A percentile compares a stretch with the other conserved stretches of the same genome.
Conservation (phyloP, 2,113 vertebrate genomes). For the Tychaedon coryphoeus region DNA sequence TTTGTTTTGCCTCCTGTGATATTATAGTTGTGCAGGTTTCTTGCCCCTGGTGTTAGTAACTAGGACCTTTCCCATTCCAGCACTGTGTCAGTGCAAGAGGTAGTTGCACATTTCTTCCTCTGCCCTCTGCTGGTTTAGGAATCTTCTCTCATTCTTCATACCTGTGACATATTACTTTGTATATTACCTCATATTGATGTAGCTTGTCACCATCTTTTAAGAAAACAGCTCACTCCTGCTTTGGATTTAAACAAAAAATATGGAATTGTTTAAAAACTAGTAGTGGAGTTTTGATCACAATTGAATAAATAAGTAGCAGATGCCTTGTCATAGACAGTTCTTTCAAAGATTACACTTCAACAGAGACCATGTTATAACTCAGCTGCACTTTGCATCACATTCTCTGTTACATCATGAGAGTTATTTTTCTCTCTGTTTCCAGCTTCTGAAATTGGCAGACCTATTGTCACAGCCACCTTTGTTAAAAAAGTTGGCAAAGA, state of each 20-base stretch:
- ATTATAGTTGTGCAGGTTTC: background rate
- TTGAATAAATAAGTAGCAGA: background rate
- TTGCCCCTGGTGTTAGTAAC: background rate
- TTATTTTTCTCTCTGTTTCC: background rate
- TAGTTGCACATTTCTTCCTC: background rate
- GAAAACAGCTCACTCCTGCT: background rate
- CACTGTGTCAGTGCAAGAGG: fast-evolving
- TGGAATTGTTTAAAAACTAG: background rate
- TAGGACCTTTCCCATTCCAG: background rate
- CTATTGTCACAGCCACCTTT: background rate
- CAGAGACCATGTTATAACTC: background rate
- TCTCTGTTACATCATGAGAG: background rate
- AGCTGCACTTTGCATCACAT: fast-evolving
- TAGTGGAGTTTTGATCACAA: background rate
- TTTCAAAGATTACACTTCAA: background rate
- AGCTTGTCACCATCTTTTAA: background rate
- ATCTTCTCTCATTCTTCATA: background rate
- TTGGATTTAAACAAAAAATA: background rate
- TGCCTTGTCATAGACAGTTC: background rate
- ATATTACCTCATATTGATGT: background rate
- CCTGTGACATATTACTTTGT: background rate
- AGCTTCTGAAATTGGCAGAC: background rate
- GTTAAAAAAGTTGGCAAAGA: background rate
- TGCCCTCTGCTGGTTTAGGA: slow-evolving; percentile 9
- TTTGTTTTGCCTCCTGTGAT: background rate